These are phyloP conservation scores for Holotrichia oblita DNA, from an alignment of 1,140 invertebrate genomes.

Conservation along the genomic window DNA sequence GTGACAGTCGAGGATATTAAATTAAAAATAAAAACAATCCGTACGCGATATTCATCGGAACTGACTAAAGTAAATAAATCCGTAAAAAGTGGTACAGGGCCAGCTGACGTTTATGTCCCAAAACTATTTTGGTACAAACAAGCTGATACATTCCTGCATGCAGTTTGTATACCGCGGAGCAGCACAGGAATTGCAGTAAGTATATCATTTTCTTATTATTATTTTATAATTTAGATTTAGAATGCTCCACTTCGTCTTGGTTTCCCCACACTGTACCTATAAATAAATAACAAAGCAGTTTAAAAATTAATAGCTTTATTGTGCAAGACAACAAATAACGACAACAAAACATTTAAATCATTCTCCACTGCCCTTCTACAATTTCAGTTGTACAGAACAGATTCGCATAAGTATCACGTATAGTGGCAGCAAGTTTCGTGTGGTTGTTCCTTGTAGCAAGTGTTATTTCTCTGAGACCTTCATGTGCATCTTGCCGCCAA, in stretches of 20 bases:
- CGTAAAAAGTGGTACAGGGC: constrained; percentile 45
- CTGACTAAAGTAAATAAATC: constrained; percentile 45
- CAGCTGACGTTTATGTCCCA: constrained; percentile 47
- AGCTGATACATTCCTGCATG: constrained; percentile 46
- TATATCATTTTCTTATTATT: constrained; percentile 39
- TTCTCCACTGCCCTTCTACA: too few species aligned
- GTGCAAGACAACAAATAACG: neutral
- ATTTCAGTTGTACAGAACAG: too few species aligned
- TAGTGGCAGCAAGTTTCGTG: too few species aligned
- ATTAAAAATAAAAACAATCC: constrained; percentile 48
- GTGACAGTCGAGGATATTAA: constrained; percentile 46
- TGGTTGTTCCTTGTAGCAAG: too few species aligned
- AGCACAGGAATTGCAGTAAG: constrained; percentile 45
- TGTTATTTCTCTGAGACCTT: too few species aligned
- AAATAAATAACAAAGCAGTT: neutral
- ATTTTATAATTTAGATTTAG: neutral
- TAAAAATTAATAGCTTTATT: constrained; percentile 30
- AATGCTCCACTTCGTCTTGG: too few species aligned
- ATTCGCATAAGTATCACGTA: too few species aligned
- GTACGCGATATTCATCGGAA: constrained; percentile 46
- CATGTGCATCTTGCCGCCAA: too few species aligned
- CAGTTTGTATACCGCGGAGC: constrained; percentile 42
- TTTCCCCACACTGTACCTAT: neutral
- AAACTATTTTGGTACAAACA: constrained; percentile 47
- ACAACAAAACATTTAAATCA: too few species aligned